Conservation (phyloP, 2,888 invertebrate genomes). For the Gastrophysa polygoni region DNA sequence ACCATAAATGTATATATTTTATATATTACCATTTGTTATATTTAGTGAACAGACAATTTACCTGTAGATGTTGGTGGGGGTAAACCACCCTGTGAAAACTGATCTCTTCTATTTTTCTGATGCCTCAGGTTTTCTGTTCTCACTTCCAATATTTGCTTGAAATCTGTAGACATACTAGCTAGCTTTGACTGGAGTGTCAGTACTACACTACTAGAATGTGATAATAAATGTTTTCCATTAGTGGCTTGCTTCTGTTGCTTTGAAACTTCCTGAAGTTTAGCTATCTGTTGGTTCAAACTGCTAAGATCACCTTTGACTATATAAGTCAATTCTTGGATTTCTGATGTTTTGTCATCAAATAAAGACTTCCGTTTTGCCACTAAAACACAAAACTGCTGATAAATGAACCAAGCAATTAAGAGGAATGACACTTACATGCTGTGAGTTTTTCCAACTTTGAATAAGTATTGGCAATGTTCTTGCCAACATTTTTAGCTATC, state of each 20-base stretch:
- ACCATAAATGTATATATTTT: background rate
- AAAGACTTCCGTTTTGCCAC: slow-evolving; percentile 98
- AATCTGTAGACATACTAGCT: slow-evolving; percentile 96
- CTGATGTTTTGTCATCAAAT: slow-evolving; percentile 94
- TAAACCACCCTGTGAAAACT: slow-evolving; percentile 77
- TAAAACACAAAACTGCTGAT: slow-evolving; percentile 56
- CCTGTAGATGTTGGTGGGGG: slow-evolving; percentile 63
- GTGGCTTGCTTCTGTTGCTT: slow-evolving; percentile 69
- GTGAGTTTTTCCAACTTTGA: slow-evolving; percentile 96
- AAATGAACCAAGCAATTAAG: no score
- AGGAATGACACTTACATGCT: slow-evolving; percentile 81
- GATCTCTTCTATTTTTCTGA: slow-evolving; percentile 91
- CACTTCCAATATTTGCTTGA: slow-evolving; percentile 96
- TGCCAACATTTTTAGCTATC: slow-evolving; percentile 92
- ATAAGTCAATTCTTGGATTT: slow-evolving; percentile 96
- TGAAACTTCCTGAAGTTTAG: slow-evolving; percentile 84
- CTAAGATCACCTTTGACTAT: slow-evolving; percentile 97
- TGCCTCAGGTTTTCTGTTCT: slow-evolving; percentile 97
- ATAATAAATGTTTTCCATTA: slow-evolving; percentile 79
- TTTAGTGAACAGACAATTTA: slow-evolving; percentile 37
- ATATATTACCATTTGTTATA: background rate
- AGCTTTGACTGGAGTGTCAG: slow-evolving; percentile 91
- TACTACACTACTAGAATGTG: slow-evolving; percentile 92
- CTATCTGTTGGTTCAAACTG: slow-evolving; percentile 95
- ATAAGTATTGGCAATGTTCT: slow-evolving; percentile 94